Evolutionary conservation across 2,888 invertebrate genomes (phyloP).

Genomic region (Trisateles emortualis): DNA sequence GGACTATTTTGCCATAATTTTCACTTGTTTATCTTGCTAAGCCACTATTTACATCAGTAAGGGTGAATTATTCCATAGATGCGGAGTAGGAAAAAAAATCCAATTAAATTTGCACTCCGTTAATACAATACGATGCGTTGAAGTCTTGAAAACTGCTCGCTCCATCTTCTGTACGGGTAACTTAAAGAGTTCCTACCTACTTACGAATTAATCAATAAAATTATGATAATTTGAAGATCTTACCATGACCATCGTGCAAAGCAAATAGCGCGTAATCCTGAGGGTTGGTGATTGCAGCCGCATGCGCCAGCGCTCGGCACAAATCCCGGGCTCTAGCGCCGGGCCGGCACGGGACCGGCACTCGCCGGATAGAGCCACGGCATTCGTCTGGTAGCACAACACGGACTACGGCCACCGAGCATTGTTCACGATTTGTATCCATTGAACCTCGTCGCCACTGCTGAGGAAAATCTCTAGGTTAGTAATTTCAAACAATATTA

Average conservation of each 20-base stretch:
- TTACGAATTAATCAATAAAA: too few species aligned
- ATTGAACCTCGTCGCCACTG: slow-evolving; percentile 86
- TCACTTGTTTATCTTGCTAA: too few species aligned
- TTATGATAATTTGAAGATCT: too few species aligned
- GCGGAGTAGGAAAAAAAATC: too few species aligned
- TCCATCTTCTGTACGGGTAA: too few species aligned
- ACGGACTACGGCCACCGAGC: slow-evolving; percentile 89
- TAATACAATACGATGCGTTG: too few species aligned
- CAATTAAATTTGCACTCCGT: too few species aligned
- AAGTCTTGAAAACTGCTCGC: too few species aligned
- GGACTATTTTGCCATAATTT: too few species aligned
- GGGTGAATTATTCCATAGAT: too few species aligned
- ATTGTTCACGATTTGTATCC: slow-evolving; percentile 57
- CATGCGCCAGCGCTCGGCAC: slow-evolving; percentile 97
- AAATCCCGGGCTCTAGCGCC: slow-evolving; percentile 97
- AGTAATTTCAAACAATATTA: not conserved
- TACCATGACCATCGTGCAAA: slow-evolving; percentile 96
- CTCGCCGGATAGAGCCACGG: slow-evolving; percentile 95
- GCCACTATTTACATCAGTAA: too few species aligned
- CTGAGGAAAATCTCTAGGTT: slow-evolving; percentile 6
- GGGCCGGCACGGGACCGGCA: slow-evolving; percentile 96
- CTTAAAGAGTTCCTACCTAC: too few species aligned
- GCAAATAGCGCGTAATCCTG: slow-evolving; percentile 98
- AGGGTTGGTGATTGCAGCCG: slow-evolving; percentile 97
- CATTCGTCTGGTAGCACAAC: slow-evolving; percentile 98